Conservation (phyloP, 2,113 vertebrate genomes). For the Ciconia boyciana region DNA sequence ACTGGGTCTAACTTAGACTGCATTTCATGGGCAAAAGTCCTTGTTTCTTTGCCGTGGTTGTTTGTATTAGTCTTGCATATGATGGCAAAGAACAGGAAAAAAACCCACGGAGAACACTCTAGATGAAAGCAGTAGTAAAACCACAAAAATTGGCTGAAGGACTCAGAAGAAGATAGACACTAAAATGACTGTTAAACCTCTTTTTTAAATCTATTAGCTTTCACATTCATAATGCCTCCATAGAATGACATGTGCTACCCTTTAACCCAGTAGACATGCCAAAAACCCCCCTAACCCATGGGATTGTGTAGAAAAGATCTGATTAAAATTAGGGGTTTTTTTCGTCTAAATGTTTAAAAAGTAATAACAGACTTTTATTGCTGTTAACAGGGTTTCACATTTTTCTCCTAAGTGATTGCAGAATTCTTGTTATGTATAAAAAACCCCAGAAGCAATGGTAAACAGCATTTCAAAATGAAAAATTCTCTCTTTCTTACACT, state of each 20-base stretch:
- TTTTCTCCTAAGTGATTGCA: background rate
- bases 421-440: background rate
- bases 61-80: background rate
- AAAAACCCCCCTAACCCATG: background rate
- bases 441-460: background rate
- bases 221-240: background rate
- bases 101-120: background rate
- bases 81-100: background rate
- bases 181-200: background rate
- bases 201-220: background rate
- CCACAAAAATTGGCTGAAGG: background rate
- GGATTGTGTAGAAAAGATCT: background rate
- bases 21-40: background rate
- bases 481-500: background rate
- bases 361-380: background rate
- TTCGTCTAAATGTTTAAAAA: slow-evolving; percentile 6
- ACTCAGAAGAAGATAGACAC: background rate
- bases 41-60: background rate
- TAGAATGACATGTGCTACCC: background rate
- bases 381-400: background rate
- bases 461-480: background rate
- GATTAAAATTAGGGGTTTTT: slow-evolving; percentile 35
- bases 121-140: background rate
- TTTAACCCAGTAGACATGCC: background rate
- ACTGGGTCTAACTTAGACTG: background rate